Conservation (phyloP, 2,888 invertebrate genomes). For the Pharmacophagus antenor region DNA sequence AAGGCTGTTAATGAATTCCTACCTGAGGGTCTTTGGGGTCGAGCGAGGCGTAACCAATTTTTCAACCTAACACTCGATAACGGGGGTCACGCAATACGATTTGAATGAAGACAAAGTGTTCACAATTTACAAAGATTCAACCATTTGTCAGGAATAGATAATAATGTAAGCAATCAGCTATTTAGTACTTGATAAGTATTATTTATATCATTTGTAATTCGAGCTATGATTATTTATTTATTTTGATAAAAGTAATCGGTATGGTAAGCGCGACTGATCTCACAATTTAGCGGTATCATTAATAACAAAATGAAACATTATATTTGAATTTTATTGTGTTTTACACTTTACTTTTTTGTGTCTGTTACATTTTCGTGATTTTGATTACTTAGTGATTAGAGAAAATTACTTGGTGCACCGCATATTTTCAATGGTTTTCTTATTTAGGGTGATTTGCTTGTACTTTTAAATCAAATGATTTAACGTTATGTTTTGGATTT, state of each 20-base stretch:
- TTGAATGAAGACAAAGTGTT: constrained; percentile 17
- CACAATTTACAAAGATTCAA: constrained; percentile 20
- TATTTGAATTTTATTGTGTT: too few species aligned
- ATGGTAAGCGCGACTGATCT: not conserved
- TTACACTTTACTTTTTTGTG: too few species aligned
- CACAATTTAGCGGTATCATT: too few species aligned
- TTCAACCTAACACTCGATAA: constrained; percentile 65
- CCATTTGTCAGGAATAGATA: constrained; percentile 14
- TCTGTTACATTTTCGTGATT: too few species aligned
- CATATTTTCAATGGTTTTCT: too few species aligned
- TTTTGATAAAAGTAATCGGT: not conserved
- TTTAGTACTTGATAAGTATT: constrained; percentile 1
- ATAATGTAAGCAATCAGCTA: constrained; percentile 4
- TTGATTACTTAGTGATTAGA: too few species aligned
- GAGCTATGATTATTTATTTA: not conserved
- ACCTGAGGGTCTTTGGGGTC: constrained; percentile 45
- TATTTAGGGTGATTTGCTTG: too few species aligned
- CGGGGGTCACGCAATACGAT: constrained; percentile 38
- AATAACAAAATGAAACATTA: too few species aligned
- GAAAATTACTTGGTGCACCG: too few species aligned
- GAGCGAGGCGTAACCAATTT: constrained; percentile 65
- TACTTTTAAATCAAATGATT: too few species aligned
- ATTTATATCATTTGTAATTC: constrained; percentile 12
- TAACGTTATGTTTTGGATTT: too few species aligned
- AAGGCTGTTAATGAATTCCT: constrained; percentile 63